Base-by-base conservation (phyloP, 2,888 invertebrate genomes). In the Pterostichus madidus region DNA sequence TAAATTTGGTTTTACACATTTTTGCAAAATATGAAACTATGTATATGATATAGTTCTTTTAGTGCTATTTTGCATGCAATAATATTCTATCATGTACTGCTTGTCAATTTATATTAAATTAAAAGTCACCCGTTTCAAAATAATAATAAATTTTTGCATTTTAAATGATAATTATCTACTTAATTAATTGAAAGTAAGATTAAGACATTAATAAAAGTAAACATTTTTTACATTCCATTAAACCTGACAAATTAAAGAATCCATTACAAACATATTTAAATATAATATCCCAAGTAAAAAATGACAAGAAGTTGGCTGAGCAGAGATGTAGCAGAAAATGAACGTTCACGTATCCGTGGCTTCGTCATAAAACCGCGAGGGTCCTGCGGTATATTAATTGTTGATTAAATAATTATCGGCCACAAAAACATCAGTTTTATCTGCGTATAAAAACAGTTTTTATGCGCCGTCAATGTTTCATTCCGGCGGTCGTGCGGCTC, bases 351-450 rank as follows among this genome's bases (percentile, higher is more conserved):
- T 71, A 17, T 32, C 31, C 17, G 13, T 7, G 68, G 15, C 68
- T 44, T 10, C 15, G 15, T 71, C 68, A 15, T 71, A 71, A 71
- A 71, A 71, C 68, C 68, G 68, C 68, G 44, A 71, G 68, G 44
- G 68, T 39, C 44, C 44, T n/a, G 32, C 75, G 73, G 79, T 68
- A 82, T 61, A 75, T 82, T 82, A 82, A 82, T 82, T 82, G 75
- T 82, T 82, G 81, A 82, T 82, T 49, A 82, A 82, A 82, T 82
- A 82, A 82, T 82, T 82, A 82, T 82, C 81, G 81, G 75, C 53
- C 80, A 80, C 80, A 80, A 80, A 80, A 80, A 52, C 73, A 80
- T 80, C 71, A 80, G 80, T 56, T 81, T 81, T 81, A 81, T 81
- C 46, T 39, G 46, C 39, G 44, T 56, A 75, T 81, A 75, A 82